Conservation (phyloP, 2,888 invertebrate genomes). For the Drosophila incognita region DNA sequence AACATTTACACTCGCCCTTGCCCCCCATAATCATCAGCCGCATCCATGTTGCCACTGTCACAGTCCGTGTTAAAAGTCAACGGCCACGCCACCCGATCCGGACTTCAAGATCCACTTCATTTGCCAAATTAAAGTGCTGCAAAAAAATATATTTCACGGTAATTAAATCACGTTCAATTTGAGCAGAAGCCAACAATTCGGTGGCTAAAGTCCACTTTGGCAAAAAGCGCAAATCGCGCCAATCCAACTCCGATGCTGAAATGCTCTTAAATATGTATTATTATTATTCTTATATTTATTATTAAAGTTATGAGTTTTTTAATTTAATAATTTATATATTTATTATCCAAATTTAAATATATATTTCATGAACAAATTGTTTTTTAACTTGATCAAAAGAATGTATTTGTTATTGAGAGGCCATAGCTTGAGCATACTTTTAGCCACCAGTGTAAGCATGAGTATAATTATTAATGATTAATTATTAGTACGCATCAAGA, state of each 20-base stretch:
- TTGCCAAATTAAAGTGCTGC: constrained; percentile 69
- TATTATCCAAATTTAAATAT: too few species aligned
- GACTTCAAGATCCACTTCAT: constrained; percentile 65
- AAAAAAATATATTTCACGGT: constrained; percentile 71
- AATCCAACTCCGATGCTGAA: neutral
- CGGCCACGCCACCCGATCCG: constrained; percentile 27
- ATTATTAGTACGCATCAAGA: neutral
- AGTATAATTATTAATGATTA: too few species aligned
- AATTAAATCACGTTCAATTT: constrained; percentile 74
- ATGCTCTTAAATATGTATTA: neutral
- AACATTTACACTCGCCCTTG: neutral
- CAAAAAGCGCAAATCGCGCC: neutral
- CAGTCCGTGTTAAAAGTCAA: constrained; percentile 25
- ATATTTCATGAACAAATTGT: too few species aligned
- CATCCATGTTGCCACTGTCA: neutral
- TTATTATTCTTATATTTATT: neutral
- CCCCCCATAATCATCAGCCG: neutral
- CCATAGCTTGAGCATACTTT: neutral
- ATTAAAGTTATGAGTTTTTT: too few species aligned
- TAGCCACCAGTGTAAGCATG: too few species aligned
- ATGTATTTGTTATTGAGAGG: neutral
- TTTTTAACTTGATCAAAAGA: too few species aligned
- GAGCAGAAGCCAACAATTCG: constrained; percentile 1
- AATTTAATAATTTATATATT: too few species aligned
- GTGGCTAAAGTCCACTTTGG: neutral